These are phyloP conservation scores for Hoplostethus atlanticus DNA, from an alignment of 2,797 vertebrate genomes.

Conservation along the genomic window DNA sequence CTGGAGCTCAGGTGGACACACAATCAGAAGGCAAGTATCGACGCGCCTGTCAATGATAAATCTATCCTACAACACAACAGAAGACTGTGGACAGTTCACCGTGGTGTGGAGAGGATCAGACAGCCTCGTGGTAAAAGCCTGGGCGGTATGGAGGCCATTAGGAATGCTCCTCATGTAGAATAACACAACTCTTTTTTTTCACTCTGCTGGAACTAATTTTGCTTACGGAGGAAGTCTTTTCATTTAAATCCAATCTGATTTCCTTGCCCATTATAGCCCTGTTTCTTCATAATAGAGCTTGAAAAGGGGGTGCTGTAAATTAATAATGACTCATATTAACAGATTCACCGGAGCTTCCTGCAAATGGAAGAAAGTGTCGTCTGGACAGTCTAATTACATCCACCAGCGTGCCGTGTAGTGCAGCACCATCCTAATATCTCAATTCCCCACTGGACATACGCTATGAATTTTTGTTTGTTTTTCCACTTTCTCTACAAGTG, in stretches of 20 bases:
- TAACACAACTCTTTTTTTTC: background rate
- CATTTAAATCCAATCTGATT: slow-evolving; percentile 57
- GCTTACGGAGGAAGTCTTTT: slow-evolving; percentile 21
- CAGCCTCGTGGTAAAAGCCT: background rate
- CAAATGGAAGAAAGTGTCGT: slow-evolving; percentile 52
- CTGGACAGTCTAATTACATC: slow-evolving; percentile 58
- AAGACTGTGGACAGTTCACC: background rate
- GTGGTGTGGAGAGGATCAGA: background rate
- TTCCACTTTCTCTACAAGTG: background rate
- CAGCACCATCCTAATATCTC: slow-evolving; percentile 33
- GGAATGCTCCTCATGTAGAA: slow-evolving; percentile 10
- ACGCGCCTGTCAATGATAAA: background rate
- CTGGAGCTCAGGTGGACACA: slow-evolving; percentile 30
- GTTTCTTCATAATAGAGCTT: slow-evolving; percentile 52
- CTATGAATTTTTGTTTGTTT: background rate
- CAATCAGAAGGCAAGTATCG: slow-evolving; percentile 3
- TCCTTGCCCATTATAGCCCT: slow-evolving; percentile 39
- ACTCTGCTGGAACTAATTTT: slow-evolving; percentile 14
- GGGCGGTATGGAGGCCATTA: slow-evolving; percentile 2
- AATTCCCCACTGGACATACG: slow-evolving; percentile 12
- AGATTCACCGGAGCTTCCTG: slow-evolving; percentile 62
- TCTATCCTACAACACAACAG: background rate
- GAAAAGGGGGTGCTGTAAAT: slow-evolving; percentile 71
- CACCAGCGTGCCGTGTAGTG: slow-evolving; percentile 37
- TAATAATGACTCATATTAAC: slow-evolving; percentile 78